phyloP scores from a whole-genome alignment of 1,140 invertebrate genomes.

The Drosophila quadrilineata region DNA sequence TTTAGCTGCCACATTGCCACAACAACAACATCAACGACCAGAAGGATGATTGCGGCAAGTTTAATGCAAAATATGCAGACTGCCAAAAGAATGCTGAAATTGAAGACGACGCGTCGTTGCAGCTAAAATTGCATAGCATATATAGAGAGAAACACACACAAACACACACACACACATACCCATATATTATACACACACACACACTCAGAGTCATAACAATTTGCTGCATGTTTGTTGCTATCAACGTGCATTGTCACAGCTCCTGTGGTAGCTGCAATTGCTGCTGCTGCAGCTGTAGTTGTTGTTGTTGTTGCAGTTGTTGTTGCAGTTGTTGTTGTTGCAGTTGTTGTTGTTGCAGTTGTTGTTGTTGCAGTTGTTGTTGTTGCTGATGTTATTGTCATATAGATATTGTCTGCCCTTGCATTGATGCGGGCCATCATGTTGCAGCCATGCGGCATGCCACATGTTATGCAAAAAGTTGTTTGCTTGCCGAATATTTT shows the following conservation, averaged over 20 bases:
- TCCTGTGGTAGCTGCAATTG: conserved; percentile 21
- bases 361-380: background rate
- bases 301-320: conserved; percentile 9
- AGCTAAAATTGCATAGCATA: conserved; percentile 20
- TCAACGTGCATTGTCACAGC: conserved; percentile 39
- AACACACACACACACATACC: background rate
- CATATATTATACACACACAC: background rate
- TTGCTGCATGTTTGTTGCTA: conserved; percentile 32
- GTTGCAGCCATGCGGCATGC: conserved; percentile 1
- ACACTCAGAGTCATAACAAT: conserved; percentile 1
- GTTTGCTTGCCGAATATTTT: background rate
- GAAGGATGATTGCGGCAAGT: background rate
- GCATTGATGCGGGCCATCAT: background rate
- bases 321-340: background rate
- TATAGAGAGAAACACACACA: background rate
- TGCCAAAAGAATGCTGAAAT: conserved; percentile 71
- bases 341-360: conserved; percentile 1
- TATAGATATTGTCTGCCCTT: conserved; percentile 14
- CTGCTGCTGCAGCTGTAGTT: conserved; percentile 11
- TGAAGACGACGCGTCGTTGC: conserved; percentile 56
- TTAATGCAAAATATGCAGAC: conserved; percentile 61
- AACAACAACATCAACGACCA: conserved; percentile 6
- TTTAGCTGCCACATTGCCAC: conserved; percentile 15
- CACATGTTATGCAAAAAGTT: conserved; percentile 3
- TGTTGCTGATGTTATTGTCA: background rate